These are phyloP conservation scores for Sogatella furcifera DNA, from an alignment of 1,140 invertebrate species.

Conservation along the genomic window DNA sequence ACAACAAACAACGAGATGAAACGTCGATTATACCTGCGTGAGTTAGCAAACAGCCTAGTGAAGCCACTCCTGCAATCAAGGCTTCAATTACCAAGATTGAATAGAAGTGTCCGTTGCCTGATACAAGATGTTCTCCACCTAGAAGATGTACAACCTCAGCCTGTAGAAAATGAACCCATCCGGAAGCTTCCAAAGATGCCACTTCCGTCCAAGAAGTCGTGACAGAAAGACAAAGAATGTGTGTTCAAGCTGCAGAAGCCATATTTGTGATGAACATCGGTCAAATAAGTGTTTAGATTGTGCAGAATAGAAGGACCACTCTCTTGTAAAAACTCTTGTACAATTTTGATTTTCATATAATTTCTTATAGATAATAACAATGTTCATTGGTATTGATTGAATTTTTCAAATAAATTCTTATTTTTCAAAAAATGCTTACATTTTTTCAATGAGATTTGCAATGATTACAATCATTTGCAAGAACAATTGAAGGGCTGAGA, in stretches of 20 bases:
- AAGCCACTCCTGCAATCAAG: neutral
- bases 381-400: too few relatives aligned
- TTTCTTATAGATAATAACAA: too few relatives aligned
- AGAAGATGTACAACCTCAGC: neutral
- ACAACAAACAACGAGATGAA: neutral
- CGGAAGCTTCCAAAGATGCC: neutral
- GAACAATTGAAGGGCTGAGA: too few relatives aligned
- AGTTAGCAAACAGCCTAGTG: neutral
- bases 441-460: too few relatives aligned
- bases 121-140: neutral
- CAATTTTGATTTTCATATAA: too few relatives aligned
- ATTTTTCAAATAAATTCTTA: too few relatives aligned
- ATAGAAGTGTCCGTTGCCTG: neutral
- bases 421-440: too few relatives aligned
- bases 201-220: neutral
- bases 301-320: neutral
- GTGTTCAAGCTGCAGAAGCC: constrained; percentile 3
- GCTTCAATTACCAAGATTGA: neutral
- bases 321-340: too few relatives aligned
- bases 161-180: neutral
- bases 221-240: constrained; percentile 12
- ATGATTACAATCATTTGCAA: too few relatives aligned
- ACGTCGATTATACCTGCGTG: neutral
- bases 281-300: neutral
- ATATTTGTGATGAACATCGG: constrained; percentile 4